Base-by-base conservation (phyloP, 2,113 vertebrate species). In the Brachypteracias leptosomus region DNA sequence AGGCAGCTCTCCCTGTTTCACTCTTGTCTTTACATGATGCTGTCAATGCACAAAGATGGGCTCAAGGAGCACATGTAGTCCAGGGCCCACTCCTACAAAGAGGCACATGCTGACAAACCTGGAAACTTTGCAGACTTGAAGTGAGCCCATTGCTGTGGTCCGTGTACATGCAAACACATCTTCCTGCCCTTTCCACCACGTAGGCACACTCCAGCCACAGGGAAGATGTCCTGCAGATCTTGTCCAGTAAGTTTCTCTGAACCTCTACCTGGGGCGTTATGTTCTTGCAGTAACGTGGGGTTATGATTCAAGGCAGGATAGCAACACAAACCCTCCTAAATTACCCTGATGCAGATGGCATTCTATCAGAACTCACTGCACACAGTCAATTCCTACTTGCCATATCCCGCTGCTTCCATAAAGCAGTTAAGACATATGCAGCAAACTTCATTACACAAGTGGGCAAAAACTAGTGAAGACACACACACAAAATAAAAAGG, bases 191-290 rank as follows among this genome's bases (percentile, higher is more conserved):
- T 51, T 71, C 47, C n/a, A 10, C 13, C 59, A n/a, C 0, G 1
- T 0, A 55, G 75, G 67, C 36, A 6, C 1, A 16, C 63, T 70
- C 55, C 52, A 55, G 55, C 55, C 66, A 13, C 0, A 0, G 75
- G 8, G 20, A 62, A 13, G 7, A 29, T 5, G 52, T 35, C 80
- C 80, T 59, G 33, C 28, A 59, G 55, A 29, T 26, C 55, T 66
- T 14, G 3, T 14, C 49, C 63, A 31, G 71, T 0, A 18, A 87
- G 49, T 15, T 36, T 9, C 77, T 42, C 38, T 19, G 52, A 88
- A n/a, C 33, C 54, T 78, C 90, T 76, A 54, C 36, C 61, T 31
- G 4, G 7, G 44, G 18, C 16, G 19, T 73, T 3, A 24, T 4
- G 25, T 10, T 47, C 67, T 36, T 54, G n/a, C 40, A 58, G 58